Evolutionary conservation across 1,140 invertebrate genomes (phyloP), one percentile per base, ranked within the genome.

Genomic region (Caenorhabditis tropicalis): DNA sequence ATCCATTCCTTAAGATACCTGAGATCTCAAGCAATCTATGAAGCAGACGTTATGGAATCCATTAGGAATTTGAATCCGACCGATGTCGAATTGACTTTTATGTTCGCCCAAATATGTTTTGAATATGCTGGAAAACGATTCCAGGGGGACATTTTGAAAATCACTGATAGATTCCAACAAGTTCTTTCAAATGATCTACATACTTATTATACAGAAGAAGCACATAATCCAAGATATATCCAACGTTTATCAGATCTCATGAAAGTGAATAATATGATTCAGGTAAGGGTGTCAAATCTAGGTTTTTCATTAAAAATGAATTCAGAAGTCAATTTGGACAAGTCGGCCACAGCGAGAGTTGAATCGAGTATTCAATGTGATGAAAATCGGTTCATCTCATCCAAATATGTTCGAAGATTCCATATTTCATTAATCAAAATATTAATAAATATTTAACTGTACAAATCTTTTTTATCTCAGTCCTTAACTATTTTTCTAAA

Each of bases 101-200:
- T 65, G 58, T 33, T 65, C 2, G 58, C 58, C 1, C 58, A 65
- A 19, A 33, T 24, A 19, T 65, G 58, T n/a, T 65, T 65, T 24
- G n/a, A 65, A 65, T 65, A 65, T 65, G 58, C 58, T 65, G 58
- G 58, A 36, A 65, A 65, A 16, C 58, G 58, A 36, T 65, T 65
- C 36, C 58, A 65, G 36, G 58, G 58, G 19, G 58, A 65, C 4
- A 65, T 65, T 33, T 15, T 65, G 31, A 65, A 65, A 36, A 36
- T 65, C 3, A 65, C 58, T 12, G 58, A 65, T 65, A 29, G 7
- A 1, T 65, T 65, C 10, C 58, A 65, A 36, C 58, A 65, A 65
- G 19, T 36, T 36, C 31, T 65, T 19, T 65, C 58, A 6, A 19
- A 65, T 33, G 58, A 65, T 31, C 21, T 65, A 24, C 58, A 65